A percentile compares a stretch with the other conserved stretches of the same genome.
Evolutionary conservation across 2,113 vertebrate species (phyloP).

Genomic region (Acanthisitta chloris): DNA sequence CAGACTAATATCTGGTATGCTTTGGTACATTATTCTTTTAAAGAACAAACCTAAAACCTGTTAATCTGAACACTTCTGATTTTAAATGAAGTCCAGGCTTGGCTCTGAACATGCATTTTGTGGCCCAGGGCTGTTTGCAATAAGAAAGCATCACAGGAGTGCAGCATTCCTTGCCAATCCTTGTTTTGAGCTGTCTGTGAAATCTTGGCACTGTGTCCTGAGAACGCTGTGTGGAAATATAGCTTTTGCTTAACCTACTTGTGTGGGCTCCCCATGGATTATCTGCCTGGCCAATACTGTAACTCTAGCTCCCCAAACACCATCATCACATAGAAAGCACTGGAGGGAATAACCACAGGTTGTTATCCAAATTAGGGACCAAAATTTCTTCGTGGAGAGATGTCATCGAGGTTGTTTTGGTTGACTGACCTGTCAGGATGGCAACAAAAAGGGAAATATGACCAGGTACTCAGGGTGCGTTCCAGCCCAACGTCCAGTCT

Average conservation of each 20-base stretch:
- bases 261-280: not conserved
- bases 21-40: not conserved
- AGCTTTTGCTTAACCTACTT: constrained; percentile 41
- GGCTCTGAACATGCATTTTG: not conserved
- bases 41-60: not conserved
- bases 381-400: not conserved
- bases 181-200: not conserved
- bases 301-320: not conserved
- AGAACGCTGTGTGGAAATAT: not conserved
- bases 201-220: not conserved
- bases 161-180: not conserved
- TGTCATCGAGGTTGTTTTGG: not conserved
- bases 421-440: not conserved
- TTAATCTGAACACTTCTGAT: not conserved
- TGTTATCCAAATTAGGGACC: not conserved
- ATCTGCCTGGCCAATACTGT: not conserved
- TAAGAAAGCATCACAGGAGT: not conserved
- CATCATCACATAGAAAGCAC: not conserved
- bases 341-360: not conserved
- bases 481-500: not conserved
- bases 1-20: not conserved
- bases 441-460: not conserved
- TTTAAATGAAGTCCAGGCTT: not conserved
- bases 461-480: not conserved
- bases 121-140: not conserved